A percentile compares a stretch with the other conserved stretches of the same genome.
phyloP scores from a whole-genome alignment of 2,797 vertebrate species.

The Danio albolineatus region DNA sequence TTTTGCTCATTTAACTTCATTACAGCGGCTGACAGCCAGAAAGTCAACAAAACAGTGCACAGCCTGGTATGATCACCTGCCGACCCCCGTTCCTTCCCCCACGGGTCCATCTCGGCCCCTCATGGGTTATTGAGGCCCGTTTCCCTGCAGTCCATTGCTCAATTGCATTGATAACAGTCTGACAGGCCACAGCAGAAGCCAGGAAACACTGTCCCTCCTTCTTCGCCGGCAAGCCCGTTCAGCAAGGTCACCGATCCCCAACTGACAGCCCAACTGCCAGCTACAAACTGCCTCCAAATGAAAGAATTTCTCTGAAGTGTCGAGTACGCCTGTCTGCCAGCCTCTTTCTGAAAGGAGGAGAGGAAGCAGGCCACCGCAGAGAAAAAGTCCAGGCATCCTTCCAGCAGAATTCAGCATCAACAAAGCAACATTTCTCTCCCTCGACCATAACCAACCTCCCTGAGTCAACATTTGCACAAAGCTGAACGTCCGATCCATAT shows the following conservation, averaged over 20 bases:
- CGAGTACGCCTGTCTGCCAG: conserved; percentile 55
- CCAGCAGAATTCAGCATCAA: conserved; percentile 57
- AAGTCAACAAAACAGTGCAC: conserved; percentile 66
- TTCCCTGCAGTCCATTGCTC: conserved; percentile 65
- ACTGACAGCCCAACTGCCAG: conserved; percentile 61
- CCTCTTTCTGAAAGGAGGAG: conserved; percentile 48
- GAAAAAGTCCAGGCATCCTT: conserved; percentile 52
- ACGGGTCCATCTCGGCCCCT: conserved; percentile 13
- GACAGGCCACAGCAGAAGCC: conserved; percentile 71
- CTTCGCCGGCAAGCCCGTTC: conserved; percentile 59
- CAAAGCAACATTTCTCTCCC: conserved; percentile 50
- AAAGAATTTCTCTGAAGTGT: conserved; percentile 60
- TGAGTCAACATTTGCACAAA: conserved; percentile 54
- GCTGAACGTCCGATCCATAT: conserved; percentile 45
- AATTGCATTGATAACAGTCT: conserved; percentile 76
- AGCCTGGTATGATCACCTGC: conserved; percentile 66
- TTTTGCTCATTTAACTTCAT: conserved; percentile 82
- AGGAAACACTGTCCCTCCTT: conserved; percentile 65
- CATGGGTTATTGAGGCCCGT: conserved; percentile 55
- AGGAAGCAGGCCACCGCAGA: conserved; percentile 54
- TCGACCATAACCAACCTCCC: conserved; percentile 45
- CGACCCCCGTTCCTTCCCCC: conserved; percentile 50
- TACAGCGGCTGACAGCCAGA: conserved; percentile 75
- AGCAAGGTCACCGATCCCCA: conserved; percentile 74
- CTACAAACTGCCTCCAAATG: conserved; percentile 60